Base-by-base conservation (phyloP, 1,140 invertebrate genomes). In the Aphaenogaster floridana region DNA sequence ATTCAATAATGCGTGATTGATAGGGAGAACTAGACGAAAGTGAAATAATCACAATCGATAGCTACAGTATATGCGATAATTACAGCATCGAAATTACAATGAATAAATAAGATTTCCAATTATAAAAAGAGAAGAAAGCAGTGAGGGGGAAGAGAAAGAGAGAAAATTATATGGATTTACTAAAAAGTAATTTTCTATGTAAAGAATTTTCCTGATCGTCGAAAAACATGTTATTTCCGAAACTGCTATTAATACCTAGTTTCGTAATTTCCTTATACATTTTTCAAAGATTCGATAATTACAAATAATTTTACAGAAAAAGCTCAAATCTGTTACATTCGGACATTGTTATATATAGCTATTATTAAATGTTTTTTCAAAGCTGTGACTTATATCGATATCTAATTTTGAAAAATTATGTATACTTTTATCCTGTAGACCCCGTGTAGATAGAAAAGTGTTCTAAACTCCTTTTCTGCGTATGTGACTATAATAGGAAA, bases 1-100 rank as follows among this genome's bases (percentile, higher is more conserved):
- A 84, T 84, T 76, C 42, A 63, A 84, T 84, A 84, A 84, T 42
- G 57, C 80, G 8, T 76, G 80, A 76, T 84, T 84, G 80, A 84
- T 76, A 76, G 69, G 45, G 39, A 36, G 1, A 45, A 68, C 7
- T 36, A 48, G 54, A 84, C 42, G 80, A 84, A 81, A 83, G 80
- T 83, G 54, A 83, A 84, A 76, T 84, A 84, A 39, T 48, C 54
- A 17, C 42, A 39, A 48, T 48, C 52, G 13, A 83, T 72, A 59
- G 1, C 0, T 28, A 42, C 15, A 42, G 1, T 50, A 45, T 21
- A 15, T 3, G 21, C 8, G 21, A 45, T 76, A 15, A 21, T 39
- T 50, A 52, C 3, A 59, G 1, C 6, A 72, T 57, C 21, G 0
- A 72, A 59, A 71, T 13, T 36, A 34, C 28, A 34, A 34, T 42